Conservation (phyloP, 2,797 vertebrate genomes). For the Mallotus villosus region DNA sequence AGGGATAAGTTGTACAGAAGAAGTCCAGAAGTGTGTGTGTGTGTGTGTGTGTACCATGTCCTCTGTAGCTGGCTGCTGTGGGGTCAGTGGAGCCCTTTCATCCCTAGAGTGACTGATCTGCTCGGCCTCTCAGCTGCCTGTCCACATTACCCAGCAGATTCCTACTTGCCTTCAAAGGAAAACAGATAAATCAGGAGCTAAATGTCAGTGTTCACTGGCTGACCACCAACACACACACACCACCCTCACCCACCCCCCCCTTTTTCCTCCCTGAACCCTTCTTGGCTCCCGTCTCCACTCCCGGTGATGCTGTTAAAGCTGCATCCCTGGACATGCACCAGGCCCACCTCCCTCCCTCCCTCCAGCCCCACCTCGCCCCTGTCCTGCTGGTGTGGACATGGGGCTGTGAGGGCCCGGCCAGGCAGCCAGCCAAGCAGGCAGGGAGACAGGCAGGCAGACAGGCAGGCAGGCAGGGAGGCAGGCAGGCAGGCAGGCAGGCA, state of each 20-base stretch:
- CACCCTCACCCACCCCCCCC: background rate
- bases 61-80: conserved; percentile 30
- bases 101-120: conserved; percentile 58
- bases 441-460: conserved; percentile 3
- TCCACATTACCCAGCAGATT: conserved; percentile 49
- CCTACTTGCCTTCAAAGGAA: conserved; percentile 50
- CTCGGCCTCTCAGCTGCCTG: conserved; percentile 35
- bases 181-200: conserved; percentile 53
- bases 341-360: background rate
- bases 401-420: background rate
- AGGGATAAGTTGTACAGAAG: background rate
- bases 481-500: background rate
- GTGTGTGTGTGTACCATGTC: conserved; percentile 38
- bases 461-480: background rate
- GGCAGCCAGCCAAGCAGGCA: too few species aligned
- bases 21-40: conserved; percentile 24
- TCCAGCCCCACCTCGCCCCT: conserved; percentile 15
- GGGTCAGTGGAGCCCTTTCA: conserved; percentile 55
- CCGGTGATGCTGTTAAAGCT: background rate
- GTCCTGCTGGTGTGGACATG: conserved; percentile 23
- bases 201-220: conserved; percentile 49
- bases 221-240: background rate
- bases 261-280: too few species aligned
- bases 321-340: background rate
- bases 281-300: too few species aligned